Conservation (phyloP, 2,113 vertebrate species). For the Eulemur rufifrons region DNA sequence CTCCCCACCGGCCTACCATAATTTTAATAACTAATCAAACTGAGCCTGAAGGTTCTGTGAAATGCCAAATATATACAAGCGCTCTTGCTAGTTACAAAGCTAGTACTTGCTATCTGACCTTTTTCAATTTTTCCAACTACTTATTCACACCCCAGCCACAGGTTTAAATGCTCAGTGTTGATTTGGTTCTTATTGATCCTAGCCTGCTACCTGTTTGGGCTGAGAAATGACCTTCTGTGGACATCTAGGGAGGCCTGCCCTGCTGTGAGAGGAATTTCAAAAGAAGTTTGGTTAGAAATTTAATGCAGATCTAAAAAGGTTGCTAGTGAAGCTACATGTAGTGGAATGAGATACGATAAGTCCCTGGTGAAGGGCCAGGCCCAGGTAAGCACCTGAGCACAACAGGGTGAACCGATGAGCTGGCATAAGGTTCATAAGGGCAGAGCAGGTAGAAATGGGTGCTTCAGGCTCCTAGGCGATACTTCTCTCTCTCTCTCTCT, state of each 20-base stretch:
- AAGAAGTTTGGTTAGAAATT: conserved; percentile 30
- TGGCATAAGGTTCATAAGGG: not conserved
- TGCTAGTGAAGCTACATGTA: not conserved
- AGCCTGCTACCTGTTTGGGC: conserved; percentile 43
- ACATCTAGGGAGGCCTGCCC: not conserved
- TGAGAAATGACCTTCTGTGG: conserved; percentile 62
- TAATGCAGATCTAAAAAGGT: not conserved
- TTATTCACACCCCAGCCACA: conserved; percentile 65
- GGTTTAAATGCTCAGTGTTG: conserved; percentile 56
- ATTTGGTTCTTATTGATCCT: conserved; percentile 66
- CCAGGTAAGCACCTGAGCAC: not conserved
- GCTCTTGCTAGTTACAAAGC: conserved; percentile 73
- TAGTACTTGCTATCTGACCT: conserved; percentile 76
- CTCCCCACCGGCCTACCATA: conserved; percentile 88
- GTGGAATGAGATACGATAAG: not conserved
- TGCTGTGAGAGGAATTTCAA: conserved; percentile 58
- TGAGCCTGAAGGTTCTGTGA: conserved; percentile 86
- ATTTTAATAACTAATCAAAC: conserved; percentile 95
- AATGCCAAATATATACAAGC: conserved; percentile 82
- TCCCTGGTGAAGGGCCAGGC: not conserved
- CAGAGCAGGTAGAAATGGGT: not conserved
- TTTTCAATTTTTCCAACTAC: conserved; percentile 65
- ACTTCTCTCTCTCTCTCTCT: not conserved
- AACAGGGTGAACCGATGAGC: not conserved
- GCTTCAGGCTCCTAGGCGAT: not conserved